Conservation (phyloP, 2,888 invertebrate species). For the Chymomyza caudatula region DNA sequence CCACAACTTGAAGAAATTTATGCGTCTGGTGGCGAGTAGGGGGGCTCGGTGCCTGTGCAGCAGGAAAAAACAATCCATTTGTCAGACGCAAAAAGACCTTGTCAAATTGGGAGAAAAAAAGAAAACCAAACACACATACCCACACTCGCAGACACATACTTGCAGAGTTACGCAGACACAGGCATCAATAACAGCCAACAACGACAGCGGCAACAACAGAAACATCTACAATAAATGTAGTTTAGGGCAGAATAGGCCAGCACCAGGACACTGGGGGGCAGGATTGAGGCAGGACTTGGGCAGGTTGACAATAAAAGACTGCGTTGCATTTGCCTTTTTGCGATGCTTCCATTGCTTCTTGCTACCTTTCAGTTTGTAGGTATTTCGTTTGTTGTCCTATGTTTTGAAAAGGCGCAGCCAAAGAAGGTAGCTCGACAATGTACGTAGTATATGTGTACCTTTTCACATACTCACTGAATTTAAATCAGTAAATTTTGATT, state of each 20-base stretch:
- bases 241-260: conserved; percentile 23
- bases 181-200: conserved; percentile 43
- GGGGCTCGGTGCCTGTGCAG: conserved; percentile 4
- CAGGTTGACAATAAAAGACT: conserved; percentile 1
- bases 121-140: neutral
- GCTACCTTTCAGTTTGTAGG: neutral
- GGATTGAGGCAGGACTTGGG: neutral
- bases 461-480: too few relatives aligned
- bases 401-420: too few relatives aligned
- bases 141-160: neutral
- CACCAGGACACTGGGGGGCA: neutral
- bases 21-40: neutral
- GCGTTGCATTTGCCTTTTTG: conserved; percentile 5
- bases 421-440: too few relatives aligned
- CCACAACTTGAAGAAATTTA: conserved; percentile 30
- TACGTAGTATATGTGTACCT: too few relatives aligned
- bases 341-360: neutral
- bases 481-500: too few relatives aligned
- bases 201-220: conserved; percentile 28
- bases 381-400: too few relatives aligned
- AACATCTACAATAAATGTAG: conserved; percentile 23
- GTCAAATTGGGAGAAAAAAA: conserved; percentile 35
- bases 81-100: conserved; percentile 36
- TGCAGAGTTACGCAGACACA: conserved; percentile 4
- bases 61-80: conserved; percentile 56